phyloP scores from a whole-genome alignment of 2,113 vertebrate species.

The Bubo blakistoni region DNA sequence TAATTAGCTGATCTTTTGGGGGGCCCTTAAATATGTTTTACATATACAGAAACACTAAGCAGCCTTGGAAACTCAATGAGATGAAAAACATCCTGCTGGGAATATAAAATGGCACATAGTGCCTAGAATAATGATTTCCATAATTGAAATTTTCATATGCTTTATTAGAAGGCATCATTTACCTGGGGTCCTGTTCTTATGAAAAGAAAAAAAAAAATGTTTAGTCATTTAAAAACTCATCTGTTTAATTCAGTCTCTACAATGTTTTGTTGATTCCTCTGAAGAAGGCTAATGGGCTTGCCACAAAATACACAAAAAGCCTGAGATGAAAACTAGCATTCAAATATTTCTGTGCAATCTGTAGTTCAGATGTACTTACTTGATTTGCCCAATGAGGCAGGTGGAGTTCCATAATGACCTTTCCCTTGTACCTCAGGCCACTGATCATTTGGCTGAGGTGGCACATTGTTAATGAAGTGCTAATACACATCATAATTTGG shows the following conservation, averaged over 20 bases:
- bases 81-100: slow-evolving; percentile 62
- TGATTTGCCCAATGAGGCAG: background rate
- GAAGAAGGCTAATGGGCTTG: background rate
- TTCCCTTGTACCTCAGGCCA: background rate
- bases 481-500: slow-evolving; percentile 36
- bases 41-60: slow-evolving; percentile 43
- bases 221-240: background rate
- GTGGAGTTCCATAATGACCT: background rate
- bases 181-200: background rate
- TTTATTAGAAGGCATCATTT: slow-evolving; percentile 43
- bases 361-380: background rate
- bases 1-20: slow-evolving; percentile 69
- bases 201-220: background rate
- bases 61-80: slow-evolving; percentile 46
- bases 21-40: slow-evolving; percentile 55
- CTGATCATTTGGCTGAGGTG: background rate
- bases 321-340: slow-evolving; percentile 7
- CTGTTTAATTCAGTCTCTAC: background rate
- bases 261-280: background rate
- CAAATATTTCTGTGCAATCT: background rate
- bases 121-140: slow-evolving; percentile 14
- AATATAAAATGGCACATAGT: slow-evolving; percentile 50
- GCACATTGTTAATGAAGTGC: background rate
- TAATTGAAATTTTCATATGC: slow-evolving; percentile 50
- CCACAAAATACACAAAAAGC: background rate